phyloP scores from a whole-genome alignment of 35 echinoderm and acorn worm species.

The Holothuria glaberrima region DNA sequence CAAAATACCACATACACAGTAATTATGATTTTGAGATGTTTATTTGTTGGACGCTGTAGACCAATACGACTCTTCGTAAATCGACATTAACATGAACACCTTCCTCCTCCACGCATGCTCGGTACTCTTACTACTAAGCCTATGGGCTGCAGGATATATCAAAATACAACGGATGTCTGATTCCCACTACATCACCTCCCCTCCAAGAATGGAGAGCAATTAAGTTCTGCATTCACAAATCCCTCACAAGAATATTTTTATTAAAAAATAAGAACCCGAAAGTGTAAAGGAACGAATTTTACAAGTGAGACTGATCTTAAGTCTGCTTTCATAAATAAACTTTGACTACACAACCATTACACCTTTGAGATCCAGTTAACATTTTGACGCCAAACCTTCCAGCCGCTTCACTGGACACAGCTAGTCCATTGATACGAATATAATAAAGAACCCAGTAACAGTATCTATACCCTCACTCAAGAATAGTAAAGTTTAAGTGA shows the following conservation, averaged over 20 bases:
- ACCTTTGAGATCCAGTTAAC: neutral
- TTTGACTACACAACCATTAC: neutral
- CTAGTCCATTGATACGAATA: neutral
- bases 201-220: no score
- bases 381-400: neutral
- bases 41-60: no score
- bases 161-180: no score
- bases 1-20: no score
- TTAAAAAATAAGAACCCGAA: neutral
- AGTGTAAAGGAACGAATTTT: neutral
- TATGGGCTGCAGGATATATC: no score
- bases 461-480: neutral
- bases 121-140: no score
- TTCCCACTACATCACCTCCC: no score
- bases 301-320: neutral
- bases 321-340: neutral
- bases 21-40: no score
- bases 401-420: neutral
- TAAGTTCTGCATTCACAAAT: neutral
- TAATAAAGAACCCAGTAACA: neutral
- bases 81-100: no score
- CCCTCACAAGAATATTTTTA: neutral
- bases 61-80: no score
- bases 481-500: slow-evolving; percentile 36
- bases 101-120: no score